phyloP scores from a whole-genome alignment of 2,797 vertebrate species.

The Uromys caudimaculatus region DNA sequence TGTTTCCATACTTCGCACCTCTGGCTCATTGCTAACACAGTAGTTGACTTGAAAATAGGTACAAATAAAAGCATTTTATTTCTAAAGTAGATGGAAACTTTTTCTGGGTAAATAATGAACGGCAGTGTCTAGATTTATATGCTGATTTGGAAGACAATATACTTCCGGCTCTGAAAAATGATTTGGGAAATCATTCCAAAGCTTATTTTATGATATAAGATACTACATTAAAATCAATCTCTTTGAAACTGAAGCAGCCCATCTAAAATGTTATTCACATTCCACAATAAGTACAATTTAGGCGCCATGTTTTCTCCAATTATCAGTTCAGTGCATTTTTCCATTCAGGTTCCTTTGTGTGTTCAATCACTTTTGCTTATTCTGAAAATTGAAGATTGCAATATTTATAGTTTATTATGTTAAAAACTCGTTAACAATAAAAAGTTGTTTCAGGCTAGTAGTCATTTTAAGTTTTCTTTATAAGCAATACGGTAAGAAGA shows the following conservation, averaged over 20 bases:
- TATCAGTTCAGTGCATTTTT: conserved; percentile 60
- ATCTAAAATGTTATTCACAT: conserved; percentile 42
- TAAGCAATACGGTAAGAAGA: conserved; percentile 58
- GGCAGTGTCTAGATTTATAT: not conserved
- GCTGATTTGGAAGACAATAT: conserved; percentile 48
- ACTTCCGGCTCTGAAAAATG: conserved; percentile 24
- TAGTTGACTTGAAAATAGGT: not conserved
- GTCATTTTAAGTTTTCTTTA: conserved; percentile 73
- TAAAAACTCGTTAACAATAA: conserved; percentile 75
- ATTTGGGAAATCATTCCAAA: conserved; percentile 48
- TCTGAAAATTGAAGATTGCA: conserved; percentile 20
- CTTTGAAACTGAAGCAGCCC: conserved; percentile 57
- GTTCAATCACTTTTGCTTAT: conserved; percentile 71
- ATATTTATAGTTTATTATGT: conserved; percentile 76
- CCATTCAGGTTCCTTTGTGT: conserved; percentile 62
- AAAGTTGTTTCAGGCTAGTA: conserved; percentile 50
- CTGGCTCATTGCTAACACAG: not conserved
- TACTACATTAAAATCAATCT: conserved; percentile 57
- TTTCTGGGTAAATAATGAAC: conserved; percentile 57
- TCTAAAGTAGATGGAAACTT: conserved; percentile 34
- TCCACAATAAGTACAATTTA: conserved; percentile 65
- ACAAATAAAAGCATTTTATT: not conserved
- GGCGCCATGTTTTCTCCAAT: conserved; percentile 49
- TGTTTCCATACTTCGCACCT: not conserved
- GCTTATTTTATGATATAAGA: conserved; percentile 52